Conservation (phyloP, 2,113 vertebrate species). For the Rousettus leschenaultii region DNA sequence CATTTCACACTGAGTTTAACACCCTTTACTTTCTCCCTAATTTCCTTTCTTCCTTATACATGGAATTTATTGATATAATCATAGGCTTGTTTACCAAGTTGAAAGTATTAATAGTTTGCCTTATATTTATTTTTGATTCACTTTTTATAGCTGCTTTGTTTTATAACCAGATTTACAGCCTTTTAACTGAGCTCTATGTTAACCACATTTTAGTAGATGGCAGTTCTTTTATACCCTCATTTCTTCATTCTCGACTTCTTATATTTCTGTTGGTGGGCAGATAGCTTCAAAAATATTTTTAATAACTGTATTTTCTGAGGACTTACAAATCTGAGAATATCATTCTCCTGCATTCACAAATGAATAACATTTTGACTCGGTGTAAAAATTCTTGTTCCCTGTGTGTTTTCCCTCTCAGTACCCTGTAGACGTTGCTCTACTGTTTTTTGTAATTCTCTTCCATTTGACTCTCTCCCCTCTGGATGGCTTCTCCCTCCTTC, state of each 20-base stretch:
- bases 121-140: background rate
- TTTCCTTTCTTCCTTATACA: background rate
- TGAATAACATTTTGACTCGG: background rate
- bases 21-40: background rate
- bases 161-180: background rate
- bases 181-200: background rate
- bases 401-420: background rate
- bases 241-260: background rate
- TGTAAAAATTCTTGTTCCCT: background rate
- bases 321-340: background rate
- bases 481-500: background rate
- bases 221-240: background rate
- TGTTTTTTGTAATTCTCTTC: background rate
- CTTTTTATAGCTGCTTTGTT: background rate
- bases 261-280: background rate
- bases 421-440: background rate
- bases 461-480: background rate
- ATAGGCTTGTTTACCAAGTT: background rate
- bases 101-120: background rate
- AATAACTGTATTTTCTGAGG: background rate
- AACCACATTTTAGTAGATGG: background rate
- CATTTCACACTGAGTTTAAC: background rate
- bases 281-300: background rate
- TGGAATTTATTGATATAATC: background rate
- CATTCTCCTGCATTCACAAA: background rate